Percentiles rank a stretch among this genome's conserved stretches.
Conservation (phyloP, 2,113 vertebrate species). For the Oxyura jamaicensis region DNA sequence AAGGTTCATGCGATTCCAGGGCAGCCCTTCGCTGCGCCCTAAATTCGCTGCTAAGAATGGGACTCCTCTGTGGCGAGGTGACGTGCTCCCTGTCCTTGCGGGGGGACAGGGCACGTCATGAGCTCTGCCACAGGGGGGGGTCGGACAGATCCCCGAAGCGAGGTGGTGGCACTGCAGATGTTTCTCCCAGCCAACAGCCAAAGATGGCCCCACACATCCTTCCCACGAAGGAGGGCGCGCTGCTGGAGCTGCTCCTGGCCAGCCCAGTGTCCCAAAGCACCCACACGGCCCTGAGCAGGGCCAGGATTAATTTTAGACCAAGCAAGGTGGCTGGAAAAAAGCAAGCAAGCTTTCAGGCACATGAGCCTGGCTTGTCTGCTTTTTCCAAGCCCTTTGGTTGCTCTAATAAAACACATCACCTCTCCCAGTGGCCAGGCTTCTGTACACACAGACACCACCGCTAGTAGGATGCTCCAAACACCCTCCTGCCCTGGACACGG, state of each 20-base stretch:
- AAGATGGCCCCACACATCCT: not conserved
- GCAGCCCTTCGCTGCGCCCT: not conserved
- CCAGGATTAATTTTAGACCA: not conserved
- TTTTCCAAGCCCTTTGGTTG: not conserved
- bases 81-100: conserved; percentile 53
- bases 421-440: not conserved
- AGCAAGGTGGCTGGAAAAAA: not conserved
- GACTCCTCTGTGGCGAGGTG: conserved; percentile 63
- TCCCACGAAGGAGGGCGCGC: accelerated
- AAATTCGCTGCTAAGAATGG: conserved; percentile 69
- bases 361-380: not conserved
- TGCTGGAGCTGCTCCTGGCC: not conserved
- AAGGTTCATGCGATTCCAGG: conserved; percentile 44
- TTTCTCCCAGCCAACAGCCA: accelerated
- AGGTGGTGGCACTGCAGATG: not conserved
- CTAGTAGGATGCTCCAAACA: not conserved
- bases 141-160: not conserved
- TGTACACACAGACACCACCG: accelerated
- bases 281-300: not conserved
- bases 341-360: not conserved
- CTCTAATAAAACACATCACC: not conserved
- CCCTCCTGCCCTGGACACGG: not conserved
- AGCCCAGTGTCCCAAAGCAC: not conserved
- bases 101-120: not conserved
- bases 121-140: not conserved